Percentiles rank a stretch among this genome's conserved stretches.
Evolutionary conservation across 2,113 vertebrate species (phyloP).

Genomic region (Melanotaenia duboulayi): DNA sequence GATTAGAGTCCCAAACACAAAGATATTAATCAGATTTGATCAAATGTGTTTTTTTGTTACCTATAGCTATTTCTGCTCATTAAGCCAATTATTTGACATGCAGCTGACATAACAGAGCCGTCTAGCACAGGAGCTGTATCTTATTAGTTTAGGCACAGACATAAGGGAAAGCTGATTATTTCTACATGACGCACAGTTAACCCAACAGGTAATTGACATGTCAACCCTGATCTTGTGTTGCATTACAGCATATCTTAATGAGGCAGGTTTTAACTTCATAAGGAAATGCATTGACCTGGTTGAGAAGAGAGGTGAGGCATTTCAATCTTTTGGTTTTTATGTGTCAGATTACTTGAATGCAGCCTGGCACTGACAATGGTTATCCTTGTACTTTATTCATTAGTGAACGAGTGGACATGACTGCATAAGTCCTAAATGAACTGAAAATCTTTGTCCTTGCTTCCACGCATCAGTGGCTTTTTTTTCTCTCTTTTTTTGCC

Average conservation of each 20-base stretch:
- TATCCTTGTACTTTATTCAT: slow-evolving; percentile 6
- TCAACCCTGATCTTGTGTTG: slow-evolving; percentile 42
- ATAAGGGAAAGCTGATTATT: slow-evolving; percentile 55
- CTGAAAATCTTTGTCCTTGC: not conserved
- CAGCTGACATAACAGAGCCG: slow-evolving; percentile 52
- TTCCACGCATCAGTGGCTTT: not conserved
- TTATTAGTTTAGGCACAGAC: slow-evolving; percentile 44
- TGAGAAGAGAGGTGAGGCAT: slow-evolving; percentile 87
- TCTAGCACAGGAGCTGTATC: slow-evolving; percentile 35
- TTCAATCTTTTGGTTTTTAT: slow-evolving; percentile 31
- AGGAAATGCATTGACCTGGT: slow-evolving; percentile 94
- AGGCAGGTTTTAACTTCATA: slow-evolving; percentile 97
- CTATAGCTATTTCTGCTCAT: slow-evolving; percentile 41
- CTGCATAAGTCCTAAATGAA: not conserved
- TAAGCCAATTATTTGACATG: slow-evolving; percentile 61
- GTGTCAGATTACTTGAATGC: slow-evolving; percentile 6
- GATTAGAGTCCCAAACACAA: not conserved
- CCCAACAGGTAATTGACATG: slow-evolving; percentile 42
- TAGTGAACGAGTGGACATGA: not conserved
- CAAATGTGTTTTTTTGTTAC: slow-evolving; percentile 12
- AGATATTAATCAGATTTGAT: slow-evolving; percentile 9
- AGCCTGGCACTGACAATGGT: slow-evolving; percentile 15
- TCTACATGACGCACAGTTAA: slow-evolving; percentile 44
- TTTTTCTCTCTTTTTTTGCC: not conserved
- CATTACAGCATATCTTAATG: slow-evolving; percentile 92